These are phyloP conservation scores for Helarctos malayanus DNA, from an alignment of 2,797 vertebrate species.

Conservation along the genomic window DNA sequence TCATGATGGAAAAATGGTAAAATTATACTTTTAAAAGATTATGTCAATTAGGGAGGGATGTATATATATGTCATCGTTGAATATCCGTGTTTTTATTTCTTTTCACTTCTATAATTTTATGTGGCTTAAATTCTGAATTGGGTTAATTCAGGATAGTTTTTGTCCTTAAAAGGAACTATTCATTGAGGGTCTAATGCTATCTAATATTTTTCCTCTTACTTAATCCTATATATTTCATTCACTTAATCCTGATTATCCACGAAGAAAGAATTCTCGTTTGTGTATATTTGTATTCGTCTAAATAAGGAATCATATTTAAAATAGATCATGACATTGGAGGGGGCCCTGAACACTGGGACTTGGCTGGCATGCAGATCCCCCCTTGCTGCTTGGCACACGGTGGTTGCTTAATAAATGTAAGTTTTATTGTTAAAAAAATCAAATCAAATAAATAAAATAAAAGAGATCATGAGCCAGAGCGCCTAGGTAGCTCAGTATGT, in stretches of 20 bases:
- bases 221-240: conserved; percentile 51
- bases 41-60: neutral
- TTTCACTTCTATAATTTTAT: conserved; percentile 1
- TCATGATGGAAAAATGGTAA: conserved; percentile 17
- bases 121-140: conserved; percentile 50
- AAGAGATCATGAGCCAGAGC: neutral
- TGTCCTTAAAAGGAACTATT: conserved; percentile 17
- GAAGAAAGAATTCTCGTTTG: conserved; percentile 43
- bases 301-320: conserved; percentile 63
- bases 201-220: conserved; percentile 46
- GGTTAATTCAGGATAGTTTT: conserved; percentile 29
- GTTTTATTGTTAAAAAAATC: neutral
- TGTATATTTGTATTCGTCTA: neutral
- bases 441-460: no score
- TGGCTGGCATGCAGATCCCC: neutral
- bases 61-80: neutral
- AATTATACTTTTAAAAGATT: conserved; percentile 35
- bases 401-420: neutral
- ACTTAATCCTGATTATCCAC: conserved; percentile 37
- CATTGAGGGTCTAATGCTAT: neutral
- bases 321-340: neutral
- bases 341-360: neutral
- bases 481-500: neutral
- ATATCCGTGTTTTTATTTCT: conserved; percentile 21
- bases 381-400: neutral